A percentile compares a stretch with the other conserved stretches of the same genome.
phyloP scores from a whole-genome alignment of 2,888 invertebrate genomes.

The Pristionchus fissidentatus region DNA sequence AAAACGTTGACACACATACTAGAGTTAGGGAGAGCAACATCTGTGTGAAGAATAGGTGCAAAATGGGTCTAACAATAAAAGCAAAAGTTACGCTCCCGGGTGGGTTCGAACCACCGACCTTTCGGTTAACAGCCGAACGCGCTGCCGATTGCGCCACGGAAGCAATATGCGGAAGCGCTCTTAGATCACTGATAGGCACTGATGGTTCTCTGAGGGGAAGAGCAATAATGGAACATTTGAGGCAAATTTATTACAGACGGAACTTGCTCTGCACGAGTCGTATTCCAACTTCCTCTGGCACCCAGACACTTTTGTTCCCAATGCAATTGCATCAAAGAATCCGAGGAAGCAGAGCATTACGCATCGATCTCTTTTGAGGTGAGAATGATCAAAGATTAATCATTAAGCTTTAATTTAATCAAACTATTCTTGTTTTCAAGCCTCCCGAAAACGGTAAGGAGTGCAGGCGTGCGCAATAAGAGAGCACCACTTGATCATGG shows the following conservation, averaged over 20 bases:
- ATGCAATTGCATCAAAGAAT: conserved; percentile 74
- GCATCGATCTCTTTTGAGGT: conserved; percentile 69
- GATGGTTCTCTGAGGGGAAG: too few species aligned
- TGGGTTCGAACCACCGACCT: conserved; percentile 67
- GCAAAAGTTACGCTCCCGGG: conserved; percentile 51
- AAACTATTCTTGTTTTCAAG: not conserved
- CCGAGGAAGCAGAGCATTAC: conserved; percentile 72
- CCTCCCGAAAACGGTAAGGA: too few species aligned
- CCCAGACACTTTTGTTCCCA: conserved; percentile 73
- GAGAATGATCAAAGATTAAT: not conserved
- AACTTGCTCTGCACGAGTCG: conserved; percentile 72
- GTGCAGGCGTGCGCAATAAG: too few species aligned
- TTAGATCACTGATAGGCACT: too few species aligned
- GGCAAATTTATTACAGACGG: conserved; percentile 58
- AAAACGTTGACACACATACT: conserved; percentile 18
- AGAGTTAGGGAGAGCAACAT: not conserved
- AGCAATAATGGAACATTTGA: too few species aligned
- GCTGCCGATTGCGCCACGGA: conserved; percentile 55
- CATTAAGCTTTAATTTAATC: not conserved
- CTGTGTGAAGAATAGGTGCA: not conserved
- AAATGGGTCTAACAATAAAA: not conserved
- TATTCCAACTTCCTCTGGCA: conserved; percentile 74
- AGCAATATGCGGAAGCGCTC: not conserved
- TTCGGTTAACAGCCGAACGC: conserved; percentile 70
- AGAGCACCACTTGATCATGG: too few species aligned